Evolutionary conservation across 2,888 invertebrate genomes (phyloP), one percentile per base, ranked within the genome.

Genomic region (Folsomia manolachei): DNA sequence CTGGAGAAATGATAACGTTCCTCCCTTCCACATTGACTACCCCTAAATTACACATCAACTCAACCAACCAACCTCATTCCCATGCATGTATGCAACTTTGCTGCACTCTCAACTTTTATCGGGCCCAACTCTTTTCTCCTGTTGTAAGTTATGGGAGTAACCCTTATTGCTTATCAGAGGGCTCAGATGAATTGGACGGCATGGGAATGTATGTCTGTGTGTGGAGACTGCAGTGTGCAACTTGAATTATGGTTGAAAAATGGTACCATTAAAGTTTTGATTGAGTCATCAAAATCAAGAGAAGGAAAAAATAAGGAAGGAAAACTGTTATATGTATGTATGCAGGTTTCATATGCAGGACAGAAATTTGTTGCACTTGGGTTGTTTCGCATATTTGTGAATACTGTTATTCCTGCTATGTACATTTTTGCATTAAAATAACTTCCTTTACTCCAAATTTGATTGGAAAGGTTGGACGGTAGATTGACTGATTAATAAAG

Each of bases 231-330:
- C n/a, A n/a, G n/a, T n/a, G n/a, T n/a, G n/a, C n/a, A n/a, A n/a
- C n/a, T n/a, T n/a, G n/a, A n/a, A n/a, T n/a, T n/a, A n/a, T n/a
- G n/a, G n/a, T n/a, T n/a, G 65, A 66, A 62, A 66, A 71, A 75
- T 75, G 69, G 63, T 73, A 73, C 71, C 75, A 72, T 75, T 75
- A 75, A 67, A 52, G 27, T 71, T 75, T 73, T 75, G 73, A 75
- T 75, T 75, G 73, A 75, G 72, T 75, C 73, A 72, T 73, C 75
- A 75, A 56, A 70, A 72, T 72, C 72, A 70, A 51, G 62, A 63
- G 52, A 53, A 69, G 51, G 61, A 62, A 39, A n/a, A 19, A 56
- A 56, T 19, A 19, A 66, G 39, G 65, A 4, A 64, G 26, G 51
- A 39, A 66, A 66, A 52, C 65, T 18, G 27, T n/a, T 66, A 51